A percentile compares a stretch with the other conserved stretches of the same genome.
phyloP scores from a whole-genome alignment of 1,140 invertebrate genomes.

The Drosophila hydei region DNA sequence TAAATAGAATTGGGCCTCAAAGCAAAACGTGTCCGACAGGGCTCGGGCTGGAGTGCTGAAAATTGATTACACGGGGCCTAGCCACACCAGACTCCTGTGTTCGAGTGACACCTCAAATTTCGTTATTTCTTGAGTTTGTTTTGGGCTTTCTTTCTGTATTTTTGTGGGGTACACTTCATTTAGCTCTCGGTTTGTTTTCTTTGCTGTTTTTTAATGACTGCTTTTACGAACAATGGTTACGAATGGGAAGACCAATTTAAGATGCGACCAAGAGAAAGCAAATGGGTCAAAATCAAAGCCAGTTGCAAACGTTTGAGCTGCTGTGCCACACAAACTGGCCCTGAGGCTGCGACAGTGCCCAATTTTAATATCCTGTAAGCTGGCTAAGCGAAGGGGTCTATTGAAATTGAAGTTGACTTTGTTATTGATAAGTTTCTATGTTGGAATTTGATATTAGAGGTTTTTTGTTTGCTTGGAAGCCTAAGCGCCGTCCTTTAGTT shows the following conservation, averaged over 20 bases:
- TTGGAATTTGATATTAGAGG: no score
- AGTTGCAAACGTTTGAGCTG: conserved; percentile 14
- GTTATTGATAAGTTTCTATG: no score
- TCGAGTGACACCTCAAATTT: conserved; percentile 55
- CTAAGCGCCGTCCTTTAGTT: no score
- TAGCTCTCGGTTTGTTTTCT: background rate
- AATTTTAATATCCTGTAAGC: background rate
- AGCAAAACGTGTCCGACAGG: background rate
- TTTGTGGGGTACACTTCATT: background rate
- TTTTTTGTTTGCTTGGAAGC: no score
- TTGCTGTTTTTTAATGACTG: conserved; percentile 10
- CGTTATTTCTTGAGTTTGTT: conserved; percentile 23
- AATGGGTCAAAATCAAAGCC: conserved; percentile 24
- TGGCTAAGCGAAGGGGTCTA: background rate
- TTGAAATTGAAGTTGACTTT: background rate
- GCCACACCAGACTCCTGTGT: conserved; percentile 32
- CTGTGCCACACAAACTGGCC: conserved; percentile 15
- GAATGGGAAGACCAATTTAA: conserved; percentile 29
- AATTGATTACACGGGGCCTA: conserved; percentile 23
- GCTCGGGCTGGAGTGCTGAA: background rate
- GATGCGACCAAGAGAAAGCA: conserved; percentile 24
- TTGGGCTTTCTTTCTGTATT: conserved; percentile 14
- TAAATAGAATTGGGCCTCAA: no score
- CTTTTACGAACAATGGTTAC: conserved; percentile 3
- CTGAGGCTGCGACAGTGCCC: conserved; percentile 3